Conservation (phyloP, 1,140 invertebrate species). For the Drosophila funebris region DNA sequence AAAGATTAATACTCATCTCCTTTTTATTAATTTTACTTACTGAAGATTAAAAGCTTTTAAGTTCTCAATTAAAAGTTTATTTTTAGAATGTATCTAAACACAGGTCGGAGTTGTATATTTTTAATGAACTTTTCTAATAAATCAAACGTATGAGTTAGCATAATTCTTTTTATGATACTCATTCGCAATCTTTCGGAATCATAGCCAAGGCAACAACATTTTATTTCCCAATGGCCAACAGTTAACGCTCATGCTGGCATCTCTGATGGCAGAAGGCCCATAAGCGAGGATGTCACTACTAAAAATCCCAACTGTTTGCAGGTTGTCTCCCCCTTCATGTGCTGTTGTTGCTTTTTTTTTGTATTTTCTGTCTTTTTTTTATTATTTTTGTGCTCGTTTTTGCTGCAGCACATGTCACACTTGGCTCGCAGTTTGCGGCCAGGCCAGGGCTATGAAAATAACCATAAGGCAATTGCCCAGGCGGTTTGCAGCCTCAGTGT, state of each 20-base stretch:
- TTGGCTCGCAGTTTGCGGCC: slow-evolving; percentile 79
- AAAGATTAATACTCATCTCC: neutral
- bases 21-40: too few relatives aligned
- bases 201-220: slow-evolving; percentile 8
- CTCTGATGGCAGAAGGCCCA: slow-evolving; percentile 25
- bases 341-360: slow-evolving; percentile 11
- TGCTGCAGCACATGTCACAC: slow-evolving; percentile 67
- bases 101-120: neutral
- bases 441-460: slow-evolving; percentile 81
- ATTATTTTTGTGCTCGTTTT: slow-evolving; percentile 30
- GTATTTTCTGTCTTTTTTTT: slow-evolving; percentile 9
- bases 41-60: neutral
- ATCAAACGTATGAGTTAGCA: slow-evolving; percentile 1
- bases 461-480: slow-evolving; percentile 80
- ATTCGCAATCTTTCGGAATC: slow-evolving; percentile 18
- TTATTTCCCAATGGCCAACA: slow-evolving; percentile 29
- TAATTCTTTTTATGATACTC: neutral
- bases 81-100: neutral
- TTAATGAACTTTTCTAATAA: slow-evolving; percentile 12
- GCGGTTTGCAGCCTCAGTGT: slow-evolving; percentile 53
- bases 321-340: slow-evolving; percentile 30
- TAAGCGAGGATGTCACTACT: slow-evolving; percentile 39
- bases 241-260: slow-evolving; percentile 35
- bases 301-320: slow-evolving; percentile 68
- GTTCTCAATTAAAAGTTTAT: slow-evolving; percentile 1